Base-by-base conservation (phyloP, 2,888 invertebrate species). In the Flexamia atlantica region DNA sequence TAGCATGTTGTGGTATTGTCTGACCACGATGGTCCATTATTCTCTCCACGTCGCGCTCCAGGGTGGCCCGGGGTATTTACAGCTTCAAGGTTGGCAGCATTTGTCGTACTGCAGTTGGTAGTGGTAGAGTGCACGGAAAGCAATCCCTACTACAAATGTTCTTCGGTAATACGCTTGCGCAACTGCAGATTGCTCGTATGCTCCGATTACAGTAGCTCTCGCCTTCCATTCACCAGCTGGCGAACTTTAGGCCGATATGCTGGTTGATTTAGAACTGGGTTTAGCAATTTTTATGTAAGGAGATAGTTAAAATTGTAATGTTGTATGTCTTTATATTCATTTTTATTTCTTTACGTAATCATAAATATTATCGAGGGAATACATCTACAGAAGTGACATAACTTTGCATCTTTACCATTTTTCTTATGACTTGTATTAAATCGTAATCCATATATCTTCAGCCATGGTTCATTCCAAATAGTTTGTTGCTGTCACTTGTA, bases 41-140 rank as follows among this genome's bases (percentile, higher is more conserved):
- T 72, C 72, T 40, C 72, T 28, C 23, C 72, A 40, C 42, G 72
- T 72, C 72, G 23, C 42, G n/a, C 36, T 40, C 40, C 72, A 72
- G 72, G 72, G 72, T 72, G 72, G 72, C 72, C 72, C 42, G 36
- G 23, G 53, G 53, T 53, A 53, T 53, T 53, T 53, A 53, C 53
- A 53, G 53, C 20, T 53, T 53, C 23, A 23, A 53, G 53, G 53
- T 53, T 53, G 53, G 53, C 53, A 53, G 53, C 53, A 53, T 53
- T 2, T 53, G 53, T 53, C 20, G 53, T 23, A 53, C 53, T 23
- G 23, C 5, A 9, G 23, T 23, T 53, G 53, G 53, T 53, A 53
- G 1, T 53, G 53, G 53, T 53, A 12, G 7, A 14, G 46, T 7
- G 46, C 14, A 17, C 14, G 14, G 53, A 53, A 23, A n/a, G 53